Base-by-base conservation (phyloP, 2,113 vertebrate species). In the Coptodon rendalli region DNA sequence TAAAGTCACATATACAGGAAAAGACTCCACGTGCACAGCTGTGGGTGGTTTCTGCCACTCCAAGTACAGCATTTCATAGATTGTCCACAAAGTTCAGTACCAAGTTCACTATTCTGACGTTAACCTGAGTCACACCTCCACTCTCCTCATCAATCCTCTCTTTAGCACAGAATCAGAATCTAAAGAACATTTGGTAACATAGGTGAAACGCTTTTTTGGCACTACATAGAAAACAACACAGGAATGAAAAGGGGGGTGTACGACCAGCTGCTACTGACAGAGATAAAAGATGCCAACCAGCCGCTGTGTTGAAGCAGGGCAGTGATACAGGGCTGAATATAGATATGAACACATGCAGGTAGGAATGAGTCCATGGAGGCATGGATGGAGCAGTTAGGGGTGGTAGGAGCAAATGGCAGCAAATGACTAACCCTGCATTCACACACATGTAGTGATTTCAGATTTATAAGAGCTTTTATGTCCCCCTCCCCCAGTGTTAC, bases 51-150 rank as follows among this genome's bases (percentile, higher is more conserved):
- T 57, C 45, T 61, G 52, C 34, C 40, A 22, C 9, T 73, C 61
- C 24, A 36, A 61, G 27, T 61, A 87, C 93, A 93, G 85, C 88
- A 87, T 86, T 71, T 83, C 36, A 85, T 27, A 45, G 93, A 94
- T 94, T 95, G 93, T 94, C 93, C 81, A 45, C 73, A 82, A 80
- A 17, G 31, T 85, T 90, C 86, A 83, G 92, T 89, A 88, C 84
- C 89, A 22, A 79, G 78, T 80, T 86, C 66, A 56, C 86, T 1
- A 3, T n/a, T 76, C 76, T 2, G 48, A 45, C 34, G n/a, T 27
- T 1, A 90, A 89, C 92, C 94, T 91, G 93, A 90, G 91, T 22
- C 71, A 4, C 57, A 19, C 57, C 54, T 50, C 24, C 17, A 2
- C 31, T 53, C 52, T 24, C 31, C 11, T 13, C n/a, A 53, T 54